These are phyloP conservation scores for Drosophila pallidifrons DNA, from an alignment of 1,140 invertebrate genomes.

Conservation along the genomic window DNA sequence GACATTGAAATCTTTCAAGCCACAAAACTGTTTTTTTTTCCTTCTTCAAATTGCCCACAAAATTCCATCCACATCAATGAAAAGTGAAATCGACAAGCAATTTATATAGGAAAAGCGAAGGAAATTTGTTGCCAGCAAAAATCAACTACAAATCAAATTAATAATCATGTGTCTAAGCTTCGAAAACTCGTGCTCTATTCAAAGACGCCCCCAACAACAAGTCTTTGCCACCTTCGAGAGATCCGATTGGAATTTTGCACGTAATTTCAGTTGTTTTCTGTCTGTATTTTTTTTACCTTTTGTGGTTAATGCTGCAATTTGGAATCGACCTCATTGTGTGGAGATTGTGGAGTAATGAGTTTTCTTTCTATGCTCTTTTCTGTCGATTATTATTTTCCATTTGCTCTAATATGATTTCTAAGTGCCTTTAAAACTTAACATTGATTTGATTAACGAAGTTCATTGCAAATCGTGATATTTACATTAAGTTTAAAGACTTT, in stretches of 20 bases:
- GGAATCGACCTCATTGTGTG: slow-evolving; percentile 61
- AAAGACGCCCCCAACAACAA: slow-evolving; percentile 35
- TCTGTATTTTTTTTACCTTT: slow-evolving; percentile 11
- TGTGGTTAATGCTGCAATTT: slow-evolving; percentile 60
- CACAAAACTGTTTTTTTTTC: slow-evolving; percentile 1
- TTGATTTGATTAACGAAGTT: slow-evolving; percentile 10
- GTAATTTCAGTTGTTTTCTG: slow-evolving; percentile 25
- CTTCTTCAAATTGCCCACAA: slow-evolving; percentile 33
- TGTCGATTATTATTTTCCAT: slow-evolving; percentile 13
- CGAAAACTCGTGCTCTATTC: slow-evolving; percentile 37
- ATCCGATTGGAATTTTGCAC: slow-evolving; percentile 38
- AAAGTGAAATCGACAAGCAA: slow-evolving; percentile 68
- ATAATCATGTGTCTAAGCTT: slow-evolving; percentile 62
- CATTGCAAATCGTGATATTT: slow-evolving; percentile 20
- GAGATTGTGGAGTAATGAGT: slow-evolving; percentile 62
- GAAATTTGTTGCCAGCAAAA: slow-evolving; percentile 52
- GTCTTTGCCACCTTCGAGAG: neutral
- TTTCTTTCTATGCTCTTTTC: slow-evolving; percentile 42
- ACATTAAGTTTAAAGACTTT: slow-evolving; percentile 14
- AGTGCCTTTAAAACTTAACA: slow-evolving; percentile 23
- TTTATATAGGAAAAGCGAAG: slow-evolving; percentile 57
- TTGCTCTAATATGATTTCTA: slow-evolving; percentile 32
- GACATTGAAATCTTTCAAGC: slow-evolving; percentile 67
- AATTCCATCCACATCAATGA: slow-evolving; percentile 36
- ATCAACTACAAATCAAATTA: slow-evolving; percentile 75